Conservation (phyloP, 2,888 invertebrate species). For the Pyrocoelia pectoralis region DNA sequence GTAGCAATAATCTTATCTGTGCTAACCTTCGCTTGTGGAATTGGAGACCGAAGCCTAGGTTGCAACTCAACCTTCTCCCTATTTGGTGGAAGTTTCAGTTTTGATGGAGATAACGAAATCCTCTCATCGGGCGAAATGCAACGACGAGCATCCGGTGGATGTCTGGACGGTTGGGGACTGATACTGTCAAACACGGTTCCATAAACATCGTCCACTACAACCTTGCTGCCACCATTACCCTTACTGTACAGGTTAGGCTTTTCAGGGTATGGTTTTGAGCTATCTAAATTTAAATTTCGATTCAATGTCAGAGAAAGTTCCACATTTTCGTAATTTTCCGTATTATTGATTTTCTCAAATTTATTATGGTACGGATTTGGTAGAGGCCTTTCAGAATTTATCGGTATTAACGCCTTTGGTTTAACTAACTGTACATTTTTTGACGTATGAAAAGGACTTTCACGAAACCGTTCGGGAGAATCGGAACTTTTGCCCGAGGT, state of each 20-base stretch:
- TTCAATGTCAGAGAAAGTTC: constrained; percentile 39
- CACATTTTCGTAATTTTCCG: constrained; percentile 15
- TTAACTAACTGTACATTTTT: constrained; percentile 54
- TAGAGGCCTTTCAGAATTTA: constrained; percentile 55
- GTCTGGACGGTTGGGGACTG: background rate
- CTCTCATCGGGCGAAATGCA: constrained; percentile 19
- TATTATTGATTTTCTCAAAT: constrained; percentile 30
- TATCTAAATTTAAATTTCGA: constrained; percentile 36
- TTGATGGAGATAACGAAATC: constrained; percentile 46
- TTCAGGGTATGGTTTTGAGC: constrained; percentile 28
- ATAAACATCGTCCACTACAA: constrained; percentile 48
- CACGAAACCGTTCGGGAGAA: constrained; percentile 40
- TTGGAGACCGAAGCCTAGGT: constrained; percentile 56
- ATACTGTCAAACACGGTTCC: constrained; percentile 53
- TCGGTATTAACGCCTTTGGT: constrained; percentile 57
- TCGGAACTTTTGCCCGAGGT: constrained; percentile 18
- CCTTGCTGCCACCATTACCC: constrained; percentile 17
- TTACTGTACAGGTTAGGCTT: constrained; percentile 22
- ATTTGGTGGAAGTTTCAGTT: constrained; percentile 54
- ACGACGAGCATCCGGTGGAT: too few relatives aligned
- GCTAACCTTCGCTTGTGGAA: constrained; percentile 54
- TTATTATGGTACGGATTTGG: constrained; percentile 55
- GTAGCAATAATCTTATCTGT: constrained; percentile 58
- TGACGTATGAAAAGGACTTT: constrained; percentile 51
- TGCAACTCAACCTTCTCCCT: constrained; percentile 54